Evolutionary conservation across 2,113 vertebrate species (phyloP).

Genomic region (Arvicanthis niloticus): DNA sequence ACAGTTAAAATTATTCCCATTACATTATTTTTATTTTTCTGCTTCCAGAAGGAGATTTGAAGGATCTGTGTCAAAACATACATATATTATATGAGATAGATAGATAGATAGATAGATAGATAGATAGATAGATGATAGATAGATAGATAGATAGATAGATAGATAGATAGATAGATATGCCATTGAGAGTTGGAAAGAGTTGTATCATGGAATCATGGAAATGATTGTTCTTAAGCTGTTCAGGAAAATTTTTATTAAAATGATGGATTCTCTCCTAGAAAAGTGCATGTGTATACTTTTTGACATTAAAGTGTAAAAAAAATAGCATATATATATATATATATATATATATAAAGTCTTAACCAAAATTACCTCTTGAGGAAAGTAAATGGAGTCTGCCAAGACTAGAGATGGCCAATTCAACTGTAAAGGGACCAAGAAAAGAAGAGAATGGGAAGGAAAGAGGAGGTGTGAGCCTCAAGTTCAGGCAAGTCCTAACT

Average conservation of each 20-base stretch:
- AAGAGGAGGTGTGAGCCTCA: not conserved
- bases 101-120: too few species aligned
- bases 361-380: not conserved
- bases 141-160: too few species aligned
- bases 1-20: constrained; percentile 18
- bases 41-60: not conserved
- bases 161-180: not conserved
- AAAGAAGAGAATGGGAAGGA: too few species aligned
- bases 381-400: not conserved
- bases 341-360: too few species aligned
- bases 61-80: not conserved
- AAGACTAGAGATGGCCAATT: not conserved
- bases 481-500: not conserved
- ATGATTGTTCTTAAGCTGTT: not conserved
- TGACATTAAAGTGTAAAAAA: not conserved
- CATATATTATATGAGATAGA: not conserved
- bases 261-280: not conserved
- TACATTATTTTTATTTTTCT: not conserved
- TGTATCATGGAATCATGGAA: not conserved
- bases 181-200: not conserved
- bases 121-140: too few species aligned
- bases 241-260: not conserved
- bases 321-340: too few species aligned
- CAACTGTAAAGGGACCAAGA: not conserved
- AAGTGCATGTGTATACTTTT: not conserved